Evolutionary conservation across 2,113 vertebrate genomes (phyloP).

Genomic region (Oceanites oceanicus): DNA sequence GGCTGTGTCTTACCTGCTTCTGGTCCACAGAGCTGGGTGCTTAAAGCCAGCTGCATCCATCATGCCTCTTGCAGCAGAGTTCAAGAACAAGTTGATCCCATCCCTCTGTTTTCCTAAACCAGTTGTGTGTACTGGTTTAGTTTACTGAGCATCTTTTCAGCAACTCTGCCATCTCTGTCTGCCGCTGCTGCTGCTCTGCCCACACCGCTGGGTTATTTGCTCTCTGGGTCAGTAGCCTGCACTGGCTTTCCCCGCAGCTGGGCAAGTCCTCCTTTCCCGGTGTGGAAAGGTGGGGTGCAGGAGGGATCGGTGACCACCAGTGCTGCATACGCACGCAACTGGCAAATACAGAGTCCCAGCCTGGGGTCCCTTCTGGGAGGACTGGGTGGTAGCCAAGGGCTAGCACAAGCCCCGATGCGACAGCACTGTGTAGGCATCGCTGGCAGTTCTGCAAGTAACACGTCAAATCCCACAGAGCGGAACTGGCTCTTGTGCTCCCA

Average conservation of each 20-base stretch:
- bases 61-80: neutral
- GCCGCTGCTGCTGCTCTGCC: neutral
- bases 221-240: neutral
- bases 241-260: neutral
- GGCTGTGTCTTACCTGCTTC: neutral
- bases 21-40: neutral
- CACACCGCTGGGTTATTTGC: neutral
- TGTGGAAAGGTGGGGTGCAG: neutral
- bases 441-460: neutral
- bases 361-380: neutral
- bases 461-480: neutral
- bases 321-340: neutral
- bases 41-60: neutral
- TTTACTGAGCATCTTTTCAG: neutral
- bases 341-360: neutral
- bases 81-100: neutral
- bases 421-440: fast-evolving
- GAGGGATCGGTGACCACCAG: neutral
- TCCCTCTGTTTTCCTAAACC: fast-evolving
- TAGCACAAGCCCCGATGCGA: neutral
- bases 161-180: neutral
- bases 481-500: neutral
- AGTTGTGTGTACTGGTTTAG: neutral
- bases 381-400: neutral
- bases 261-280: neutral